Base-by-base conservation (phyloP, 2,888 invertebrate species). In the Nebria salina region DNA sequence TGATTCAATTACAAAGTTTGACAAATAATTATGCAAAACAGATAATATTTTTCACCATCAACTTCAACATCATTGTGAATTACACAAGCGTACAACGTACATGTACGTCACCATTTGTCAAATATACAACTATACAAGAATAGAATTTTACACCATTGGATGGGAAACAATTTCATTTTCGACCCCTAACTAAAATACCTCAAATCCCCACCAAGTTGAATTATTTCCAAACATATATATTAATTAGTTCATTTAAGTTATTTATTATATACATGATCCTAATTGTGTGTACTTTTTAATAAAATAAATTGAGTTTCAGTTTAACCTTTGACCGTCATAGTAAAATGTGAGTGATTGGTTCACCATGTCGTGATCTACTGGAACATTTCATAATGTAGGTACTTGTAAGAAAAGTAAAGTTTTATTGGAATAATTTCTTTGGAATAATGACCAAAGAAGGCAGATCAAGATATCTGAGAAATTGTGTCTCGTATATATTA, bases 21-120 rank as follows among this genome's bases (percentile, higher is more conserved):
- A 81, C 82, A 82, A 82, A 83, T 82, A 83, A 83, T 82, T 83
- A 82, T 81, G 81, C 82, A 83, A 82, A 83, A 77, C 77, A 75
- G 78, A 73, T 70, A 20, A 70, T 65, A 75, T 81, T 81, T 83
- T 81, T 81, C 75, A 77, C 72, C 77, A 25, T 72, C 72, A 72
- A 20, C 64, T n/a, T 25, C 70, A 70, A 20, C 64, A 26, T 25
- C 70, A 70, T 43, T 73, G 42, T 13, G 73, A 41, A 20, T 41
- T 73, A 9, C 41, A n/a, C 13, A 13, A 11, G 41, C 5, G 34
- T 34, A 34, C 34, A 34, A 34, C 34, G 34, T 34, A 34, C 34
- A 34, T 34, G 2, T 25, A 66, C 66, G 72, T 41, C n/a, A 41
- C 42, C 15, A 73, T 73, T 73, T 73, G 73, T 73, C 73, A 73